phyloP scores from a whole-genome alignment of 1,140 invertebrate genomes.

The Zaprionus capensis region DNA sequence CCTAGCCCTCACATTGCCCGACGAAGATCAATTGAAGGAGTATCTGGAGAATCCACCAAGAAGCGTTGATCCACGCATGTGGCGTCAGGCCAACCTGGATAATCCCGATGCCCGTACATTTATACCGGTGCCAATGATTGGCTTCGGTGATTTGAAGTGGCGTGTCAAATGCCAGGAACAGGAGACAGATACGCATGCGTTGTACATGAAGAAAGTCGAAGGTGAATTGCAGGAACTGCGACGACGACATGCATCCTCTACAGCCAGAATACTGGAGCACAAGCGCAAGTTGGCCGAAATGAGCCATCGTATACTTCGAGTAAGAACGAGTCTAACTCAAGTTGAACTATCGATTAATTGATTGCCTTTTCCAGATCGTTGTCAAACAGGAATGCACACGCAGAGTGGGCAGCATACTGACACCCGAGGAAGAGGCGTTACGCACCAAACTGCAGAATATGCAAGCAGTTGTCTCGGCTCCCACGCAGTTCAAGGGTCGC shows the following conservation, averaged over 20 bases:
- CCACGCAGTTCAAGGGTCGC: conserved; percentile 96
- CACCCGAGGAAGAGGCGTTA: conserved; percentile 95
- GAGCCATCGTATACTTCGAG: conserved; percentile 91
- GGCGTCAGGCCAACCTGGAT: conserved; percentile 96
- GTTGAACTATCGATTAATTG: background rate
- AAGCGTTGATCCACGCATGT: conserved; percentile 91
- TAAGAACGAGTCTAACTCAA: conserved; percentile 63
- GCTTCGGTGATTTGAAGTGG: conserved; percentile 91
- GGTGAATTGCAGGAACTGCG: conserved; percentile 91
- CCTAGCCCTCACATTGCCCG: conserved; percentile 87
- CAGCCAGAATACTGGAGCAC: conserved; percentile 90
- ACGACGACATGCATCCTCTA: conserved; percentile 88
- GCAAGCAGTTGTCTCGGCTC: conserved; percentile 93
- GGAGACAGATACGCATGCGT: conserved; percentile 91
- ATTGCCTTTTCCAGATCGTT: conserved; percentile 87
- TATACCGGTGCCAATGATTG: conserved; percentile 96
- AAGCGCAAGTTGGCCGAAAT: conserved; percentile 90
- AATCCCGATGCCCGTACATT: conserved; percentile 96
- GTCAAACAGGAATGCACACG: conserved; percentile 94
- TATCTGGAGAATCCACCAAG: conserved; percentile 94
- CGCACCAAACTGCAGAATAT: conserved; percentile 93
- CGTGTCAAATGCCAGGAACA: conserved; percentile 93
- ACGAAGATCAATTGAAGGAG: conserved; percentile 91
- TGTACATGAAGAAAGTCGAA: conserved; percentile 90
- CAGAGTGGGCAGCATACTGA: conserved; percentile 93